Conservation (phyloP, 2,888 invertebrate species). For the Caenorhabditis angaria region DNA sequence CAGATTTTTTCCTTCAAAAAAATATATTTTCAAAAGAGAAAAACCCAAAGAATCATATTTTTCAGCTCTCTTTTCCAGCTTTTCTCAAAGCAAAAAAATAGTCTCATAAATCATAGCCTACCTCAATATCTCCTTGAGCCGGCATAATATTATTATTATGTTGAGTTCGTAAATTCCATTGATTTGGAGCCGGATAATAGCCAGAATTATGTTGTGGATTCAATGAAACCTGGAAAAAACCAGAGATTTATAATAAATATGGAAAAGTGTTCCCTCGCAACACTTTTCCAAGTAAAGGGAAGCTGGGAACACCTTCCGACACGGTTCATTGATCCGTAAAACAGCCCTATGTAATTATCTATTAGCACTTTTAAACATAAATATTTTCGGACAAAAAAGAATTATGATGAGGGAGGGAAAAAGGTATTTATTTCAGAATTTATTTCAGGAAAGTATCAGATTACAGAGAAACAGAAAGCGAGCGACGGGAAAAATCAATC, state of each 20-base stretch:
- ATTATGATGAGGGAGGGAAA: neutral
- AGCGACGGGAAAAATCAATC: neutral
- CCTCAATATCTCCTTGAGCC: conserved; percentile 37
- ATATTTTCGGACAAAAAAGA: neutral
- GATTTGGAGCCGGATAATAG: neutral
- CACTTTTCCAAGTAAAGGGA: neutral
- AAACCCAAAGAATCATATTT: no score
- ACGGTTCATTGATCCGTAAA: neutral
- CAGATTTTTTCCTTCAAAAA: no score
- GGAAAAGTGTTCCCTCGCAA: neutral
- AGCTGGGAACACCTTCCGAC: neutral
- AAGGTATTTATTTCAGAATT: neutral
- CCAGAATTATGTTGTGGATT: no score
- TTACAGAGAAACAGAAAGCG: neutral
- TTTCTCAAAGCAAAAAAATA: no score
- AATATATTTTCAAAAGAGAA: no score
- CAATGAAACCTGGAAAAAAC: conserved; percentile 6
- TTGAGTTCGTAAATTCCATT: conserved; percentile 7
- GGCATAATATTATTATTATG: conserved; percentile 12
- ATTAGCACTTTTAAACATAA: neutral
- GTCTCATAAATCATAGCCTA: neutral
- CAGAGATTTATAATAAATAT: neutral
- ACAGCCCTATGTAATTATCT: neutral
- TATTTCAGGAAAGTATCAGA: neutral
- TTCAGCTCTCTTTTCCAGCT: no score